Evolutionary conservation across 2,113 vertebrate genomes (phyloP).

Genomic region (Suricata suricatta): DNA sequence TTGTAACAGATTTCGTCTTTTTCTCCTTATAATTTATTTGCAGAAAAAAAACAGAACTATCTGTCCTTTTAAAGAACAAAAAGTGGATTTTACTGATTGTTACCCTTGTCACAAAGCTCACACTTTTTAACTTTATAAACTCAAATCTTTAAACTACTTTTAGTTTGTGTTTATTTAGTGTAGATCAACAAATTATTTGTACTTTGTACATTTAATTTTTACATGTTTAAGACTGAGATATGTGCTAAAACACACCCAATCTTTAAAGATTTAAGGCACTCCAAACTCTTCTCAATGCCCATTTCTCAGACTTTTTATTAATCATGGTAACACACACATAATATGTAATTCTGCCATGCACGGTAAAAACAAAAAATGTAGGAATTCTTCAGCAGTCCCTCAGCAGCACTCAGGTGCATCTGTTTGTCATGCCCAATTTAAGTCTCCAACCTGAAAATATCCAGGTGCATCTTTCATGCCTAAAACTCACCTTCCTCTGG

Average conservation of each 20-base stretch:
- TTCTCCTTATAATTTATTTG: neutral
- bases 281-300: neutral
- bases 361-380: neutral
- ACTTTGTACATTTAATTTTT: neutral
- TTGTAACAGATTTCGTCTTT: neutral
- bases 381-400: neutral
- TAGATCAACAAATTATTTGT: neutral
- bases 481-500: neutral
- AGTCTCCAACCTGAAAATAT: neutral
- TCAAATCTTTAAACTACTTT: neutral
- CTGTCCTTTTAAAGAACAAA: neutral
- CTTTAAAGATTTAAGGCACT: conserved; percentile 12
- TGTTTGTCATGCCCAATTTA: neutral
- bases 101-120: neutral
- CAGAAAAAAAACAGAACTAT: neutral
- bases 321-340: neutral
- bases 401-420: neutral
- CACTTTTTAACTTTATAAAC: neutral
- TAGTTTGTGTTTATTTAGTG: neutral
- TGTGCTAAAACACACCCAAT: neutral
- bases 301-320: neutral
- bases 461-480: neutral
- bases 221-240: neutral
- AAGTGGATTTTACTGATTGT: neutral
- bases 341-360: neutral